Evolutionary conservation across 37 sponge, comb jelly and placozoan genomes (phyloP), one percentile per base, ranked within the genome.

Genomic region (Crambe crambe): DNA sequence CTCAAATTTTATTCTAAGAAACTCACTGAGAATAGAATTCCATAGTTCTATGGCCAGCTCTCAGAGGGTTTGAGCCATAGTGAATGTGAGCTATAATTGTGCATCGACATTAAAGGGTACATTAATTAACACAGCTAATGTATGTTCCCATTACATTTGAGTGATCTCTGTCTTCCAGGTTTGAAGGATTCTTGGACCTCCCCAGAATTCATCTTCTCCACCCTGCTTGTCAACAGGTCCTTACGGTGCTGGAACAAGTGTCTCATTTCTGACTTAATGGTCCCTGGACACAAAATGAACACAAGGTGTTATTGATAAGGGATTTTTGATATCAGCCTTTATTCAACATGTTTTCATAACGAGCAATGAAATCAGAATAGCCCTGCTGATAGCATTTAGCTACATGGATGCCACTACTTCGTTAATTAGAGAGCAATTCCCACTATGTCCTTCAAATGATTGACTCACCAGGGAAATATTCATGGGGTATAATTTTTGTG

Each of bases 191-290:
- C 97, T 21, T 32, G 31, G 2, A 93, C 60, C 35, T 88, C 69
- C 15, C 87, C 84, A 66, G 68, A 93, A 23, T 58, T 56, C 39
- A 37, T 30, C 36, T 89, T 68, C 18, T 82, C 80, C 5, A 77
- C 80, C 30, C 92, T 82, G 40, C 66, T 63, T 38, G 73, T 41
- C 70, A 98, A 84, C 1, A 78, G 57, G 75, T 98, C 99, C 34
- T 75, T 74, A 0, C 99, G 80, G 73, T 91, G 89, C 26, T 43
- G 37, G 74, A 83, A 98, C 69, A 58, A 64, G 74, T 89, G 87
- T 68, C 63, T 85, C 29, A 85, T 81, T 58, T 95, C 72, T 56
- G 86, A 30, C 65, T 78, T 72, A 20, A 82, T 35, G 25, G 72
- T 83, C 60, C 94, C 94, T 94, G 73, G 34, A 59, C 32, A 36